Evolutionary conservation across 2,113 vertebrate genomes (phyloP), one percentile per base, ranked within the genome.

Genomic region (Brachypodius melanocephalos): DNA sequence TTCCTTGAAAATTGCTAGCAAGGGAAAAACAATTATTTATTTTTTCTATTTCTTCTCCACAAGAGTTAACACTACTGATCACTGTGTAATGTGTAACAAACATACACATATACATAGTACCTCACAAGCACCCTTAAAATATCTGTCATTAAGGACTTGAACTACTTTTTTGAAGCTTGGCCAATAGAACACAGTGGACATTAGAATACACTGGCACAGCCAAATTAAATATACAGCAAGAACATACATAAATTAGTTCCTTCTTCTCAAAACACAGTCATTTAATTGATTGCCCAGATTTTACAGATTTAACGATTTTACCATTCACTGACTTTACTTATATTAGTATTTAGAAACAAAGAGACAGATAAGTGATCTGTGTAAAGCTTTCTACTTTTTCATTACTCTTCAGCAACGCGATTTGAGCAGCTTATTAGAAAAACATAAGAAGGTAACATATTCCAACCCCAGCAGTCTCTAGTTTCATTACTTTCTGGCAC

Each of bases 271-370:
- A 74, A 87, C 55, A 40, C 48, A 76, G 49, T 57, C 24, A 89
- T 79, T 94, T 88, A 96, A 95, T 80, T 95, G 72, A 88, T 67
- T 94, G 49, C 15, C 83, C 96, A 97, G 92, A 83, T 85, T 94
- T 93, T 95, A 93, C 34, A 48, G 65, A 38, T 95, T 92, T 90
- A 97, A 97, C 71, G 95, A 73, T 84, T 97, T 96, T 97, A 96
- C 94, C 96, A 96, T 91, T 88, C 85, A 93, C 49, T 25, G 38
- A 49, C 71, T 89, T 48, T 93, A 61, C 61, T 93, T 89, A 61
- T 17, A 82, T 74, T 93, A 82, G 59, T 74, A 54, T 90, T 92
- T 89, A 94, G 91, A 94, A 96, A 95, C 77, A 93, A 85, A 95
- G 54, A 93, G 79, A 93, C 71, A 97, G 91, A 94, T 92, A 93